A percentile compares a stretch with the other conserved stretches of the same genome.
These are phyloP conservation scores for Drosophila borealis DNA, from an alignment of 2,888 invertebrate genomes.

Conservation along the genomic window DNA sequence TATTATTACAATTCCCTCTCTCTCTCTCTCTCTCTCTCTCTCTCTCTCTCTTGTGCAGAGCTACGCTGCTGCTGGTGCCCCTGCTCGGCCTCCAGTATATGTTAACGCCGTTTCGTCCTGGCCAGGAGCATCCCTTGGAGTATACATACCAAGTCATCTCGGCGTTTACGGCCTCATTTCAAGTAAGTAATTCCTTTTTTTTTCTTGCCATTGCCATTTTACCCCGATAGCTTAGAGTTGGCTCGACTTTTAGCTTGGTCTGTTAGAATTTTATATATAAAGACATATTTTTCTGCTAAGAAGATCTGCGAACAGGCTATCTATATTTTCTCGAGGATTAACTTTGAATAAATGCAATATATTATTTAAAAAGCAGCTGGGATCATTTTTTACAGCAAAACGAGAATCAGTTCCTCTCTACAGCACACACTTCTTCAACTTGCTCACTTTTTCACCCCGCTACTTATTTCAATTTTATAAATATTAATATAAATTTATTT, in stretches of 20 bases:
- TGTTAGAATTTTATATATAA: not conserved
- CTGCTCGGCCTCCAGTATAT: constrained; percentile 96
- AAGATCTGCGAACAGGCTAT: too few species aligned
- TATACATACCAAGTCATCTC: constrained; percentile 93
- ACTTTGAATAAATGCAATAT: too few species aligned
- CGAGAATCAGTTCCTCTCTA: too few species aligned
- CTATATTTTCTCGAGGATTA: too few species aligned
- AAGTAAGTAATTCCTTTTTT: constrained; percentile 86
- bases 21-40: not conserved
- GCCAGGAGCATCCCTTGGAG: constrained; percentile 89
- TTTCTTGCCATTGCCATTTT: constrained; percentile 10
- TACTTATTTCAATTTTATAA: too few species aligned
- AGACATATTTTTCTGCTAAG: too few species aligned
- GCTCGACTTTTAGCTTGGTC: not conserved
- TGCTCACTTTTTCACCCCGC: accelerated
- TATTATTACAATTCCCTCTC: constrained; percentile 40
- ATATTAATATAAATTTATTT: too few species aligned
- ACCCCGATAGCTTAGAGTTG: constrained; percentile 6
- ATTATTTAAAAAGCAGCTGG: too few species aligned
- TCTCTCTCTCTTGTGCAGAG: constrained; percentile 85
- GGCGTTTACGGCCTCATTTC: constrained; percentile 94
- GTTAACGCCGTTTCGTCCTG: constrained; percentile 93
- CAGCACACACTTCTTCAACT: not conserved
- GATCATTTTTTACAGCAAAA: too few species aligned
- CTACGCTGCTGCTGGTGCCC: constrained; percentile 95